Evolutionary conservation across 2,113 vertebrate species (phyloP).

Genomic region (Archilochus colubris): DNA sequence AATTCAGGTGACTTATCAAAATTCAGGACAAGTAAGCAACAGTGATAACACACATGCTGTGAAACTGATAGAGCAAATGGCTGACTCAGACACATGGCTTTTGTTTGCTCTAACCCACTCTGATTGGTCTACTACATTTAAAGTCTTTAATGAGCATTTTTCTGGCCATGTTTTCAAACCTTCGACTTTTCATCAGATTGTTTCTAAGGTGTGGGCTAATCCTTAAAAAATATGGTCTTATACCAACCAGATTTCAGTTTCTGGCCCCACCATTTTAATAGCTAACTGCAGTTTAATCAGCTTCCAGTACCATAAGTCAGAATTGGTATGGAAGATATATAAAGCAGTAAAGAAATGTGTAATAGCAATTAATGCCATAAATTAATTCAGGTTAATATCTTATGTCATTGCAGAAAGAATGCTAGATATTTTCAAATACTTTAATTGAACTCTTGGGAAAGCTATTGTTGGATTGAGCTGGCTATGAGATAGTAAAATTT

Average conservation of each 20-base stretch:
- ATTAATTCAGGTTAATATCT: too few species aligned
- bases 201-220: neutral
- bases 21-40: neutral
- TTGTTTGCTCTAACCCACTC: neutral
- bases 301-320: neutral
- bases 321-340: neutral
- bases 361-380: too few species aligned
- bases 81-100: neutral
- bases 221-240: neutral
- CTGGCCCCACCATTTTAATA: neutral
- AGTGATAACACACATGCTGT: neutral
- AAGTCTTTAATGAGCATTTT: neutral
- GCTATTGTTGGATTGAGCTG: too few species aligned
- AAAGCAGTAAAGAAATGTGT: neutral
- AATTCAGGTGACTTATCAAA: neutral
- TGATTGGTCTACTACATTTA: neutral
- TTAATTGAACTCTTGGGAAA: too few species aligned
- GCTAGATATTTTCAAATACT: too few species aligned
- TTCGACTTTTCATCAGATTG: neutral
- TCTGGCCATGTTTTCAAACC: neutral
- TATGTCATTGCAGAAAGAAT: too few species aligned
- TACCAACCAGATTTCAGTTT: neutral
- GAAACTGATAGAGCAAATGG: neutral
- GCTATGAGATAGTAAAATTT: too few species aligned
- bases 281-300: neutral